Evolutionary conservation across 2,888 invertebrate species (phyloP).

Genomic region (Perithous albicinctus): DNA sequence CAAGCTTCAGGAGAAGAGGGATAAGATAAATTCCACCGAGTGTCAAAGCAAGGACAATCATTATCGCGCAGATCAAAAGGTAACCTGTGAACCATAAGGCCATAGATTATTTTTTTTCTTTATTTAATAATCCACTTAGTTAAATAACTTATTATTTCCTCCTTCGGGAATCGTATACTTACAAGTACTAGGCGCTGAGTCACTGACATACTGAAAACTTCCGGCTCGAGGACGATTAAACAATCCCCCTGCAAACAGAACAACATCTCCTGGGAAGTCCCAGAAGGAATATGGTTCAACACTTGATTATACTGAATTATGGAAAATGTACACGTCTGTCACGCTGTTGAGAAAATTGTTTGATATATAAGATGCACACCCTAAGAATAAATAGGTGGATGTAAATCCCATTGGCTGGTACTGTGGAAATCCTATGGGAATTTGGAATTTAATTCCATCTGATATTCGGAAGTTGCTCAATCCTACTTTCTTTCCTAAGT

Average conservation of each 20-base stretch:
- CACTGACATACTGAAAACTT: background rate
- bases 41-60: background rate
- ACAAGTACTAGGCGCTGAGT: background rate
- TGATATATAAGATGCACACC: background rate
- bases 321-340: background rate
- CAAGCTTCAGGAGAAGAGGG: background rate
- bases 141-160: background rate
- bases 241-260: background rate
- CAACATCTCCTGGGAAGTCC: slow-evolving; percentile 10
- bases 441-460: too few relatives aligned
- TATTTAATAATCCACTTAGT: background rate
- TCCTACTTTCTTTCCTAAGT: background rate
- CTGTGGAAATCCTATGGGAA: background rate
- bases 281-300: background rate
- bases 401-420: background rate
- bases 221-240: background rate
- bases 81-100: slow-evolving; percentile 8
- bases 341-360: background rate
- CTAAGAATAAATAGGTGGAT: background rate
- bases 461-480: too few relatives aligned
- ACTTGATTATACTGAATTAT: background rate
- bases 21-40: slow-evolving; percentile 10
- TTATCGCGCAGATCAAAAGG: background rate
- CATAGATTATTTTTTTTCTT: background rate
- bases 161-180: background rate